Evolutionary conservation across 2,113 vertebrate species (phyloP).

Genomic region (Phyllostomus discolor): DNA sequence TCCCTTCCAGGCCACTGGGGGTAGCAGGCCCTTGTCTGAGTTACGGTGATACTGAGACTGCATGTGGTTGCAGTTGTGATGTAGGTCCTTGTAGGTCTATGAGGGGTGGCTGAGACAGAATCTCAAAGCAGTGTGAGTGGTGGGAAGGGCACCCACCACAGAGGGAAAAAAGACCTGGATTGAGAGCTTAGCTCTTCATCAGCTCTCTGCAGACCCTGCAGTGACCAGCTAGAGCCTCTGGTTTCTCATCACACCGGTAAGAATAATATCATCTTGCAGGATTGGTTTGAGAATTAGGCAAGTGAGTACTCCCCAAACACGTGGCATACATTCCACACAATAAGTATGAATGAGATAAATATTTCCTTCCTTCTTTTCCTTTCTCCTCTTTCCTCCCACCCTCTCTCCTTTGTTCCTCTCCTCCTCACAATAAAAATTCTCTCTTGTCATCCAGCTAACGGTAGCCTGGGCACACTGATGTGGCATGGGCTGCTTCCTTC

Average conservation of each 20-base stretch:
- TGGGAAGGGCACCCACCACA: neutral
- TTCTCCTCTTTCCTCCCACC: neutral
- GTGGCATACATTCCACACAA: accelerated
- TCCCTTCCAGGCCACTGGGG: neutral
- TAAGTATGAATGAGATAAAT: neutral
- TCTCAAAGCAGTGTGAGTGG: neutral
- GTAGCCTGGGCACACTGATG: neutral
- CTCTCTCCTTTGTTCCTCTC: neutral
- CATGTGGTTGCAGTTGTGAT: accelerated
- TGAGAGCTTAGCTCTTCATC: neutral
- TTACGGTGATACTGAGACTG: accelerated
- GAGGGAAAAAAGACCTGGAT: neutral
- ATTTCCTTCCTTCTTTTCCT: neutral
- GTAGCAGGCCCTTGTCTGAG: neutral
- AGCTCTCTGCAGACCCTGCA: neutral
- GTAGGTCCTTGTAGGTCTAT: neutral
- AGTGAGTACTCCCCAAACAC: neutral
- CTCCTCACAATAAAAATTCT: neutral
- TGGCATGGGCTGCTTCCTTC: neutral
- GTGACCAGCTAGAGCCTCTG: neutral
- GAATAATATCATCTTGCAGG: neutral
- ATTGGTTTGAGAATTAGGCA: neutral
- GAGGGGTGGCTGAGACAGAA: neutral
- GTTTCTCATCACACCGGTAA: neutral
- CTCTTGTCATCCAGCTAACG: neutral